Evolutionary conservation across 2,113 vertebrate genomes (phyloP).

Genomic region (Cryptomyrus ogoouensis): DNA sequence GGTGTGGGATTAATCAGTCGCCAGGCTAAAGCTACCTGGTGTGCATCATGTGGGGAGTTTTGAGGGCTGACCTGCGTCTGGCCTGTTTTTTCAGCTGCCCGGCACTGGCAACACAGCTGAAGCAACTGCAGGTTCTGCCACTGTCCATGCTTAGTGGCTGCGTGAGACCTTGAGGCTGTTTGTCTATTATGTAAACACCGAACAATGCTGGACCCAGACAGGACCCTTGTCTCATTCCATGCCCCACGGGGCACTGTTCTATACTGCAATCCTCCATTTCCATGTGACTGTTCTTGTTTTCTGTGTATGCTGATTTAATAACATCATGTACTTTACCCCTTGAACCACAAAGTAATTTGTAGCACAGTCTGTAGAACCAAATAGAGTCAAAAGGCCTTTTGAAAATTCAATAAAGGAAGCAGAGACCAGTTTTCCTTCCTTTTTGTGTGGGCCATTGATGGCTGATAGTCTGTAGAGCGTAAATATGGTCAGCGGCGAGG

Average conservation of each 20-base stretch:
- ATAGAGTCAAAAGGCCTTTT: neutral
- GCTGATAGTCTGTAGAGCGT: neutral
- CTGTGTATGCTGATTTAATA: constrained; percentile 4
- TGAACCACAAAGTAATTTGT: neutral
- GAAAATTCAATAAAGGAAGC: neutral
- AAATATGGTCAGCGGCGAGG: neutral
- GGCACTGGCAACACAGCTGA: neutral
- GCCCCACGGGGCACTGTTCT: neutral
- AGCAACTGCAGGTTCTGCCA: neutral
- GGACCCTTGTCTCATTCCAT: neutral
- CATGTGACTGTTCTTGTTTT: neutral
- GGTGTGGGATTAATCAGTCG: neutral
- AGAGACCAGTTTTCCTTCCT: neutral
- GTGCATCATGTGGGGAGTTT: neutral
- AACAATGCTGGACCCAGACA: neutral
- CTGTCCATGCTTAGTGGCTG: neutral
- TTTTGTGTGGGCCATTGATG: neutral
- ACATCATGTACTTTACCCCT: neutral
- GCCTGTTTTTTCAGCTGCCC: neutral
- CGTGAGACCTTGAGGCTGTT: neutral
- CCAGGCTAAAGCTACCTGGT: neutral
- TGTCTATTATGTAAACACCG: neutral
- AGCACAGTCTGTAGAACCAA: neutral
- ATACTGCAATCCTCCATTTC: neutral
- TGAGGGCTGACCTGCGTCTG: neutral